Base-by-base conservation (phyloP, 1,140 invertebrate genomes). In the Caenorhabditis remanei region DNA sequence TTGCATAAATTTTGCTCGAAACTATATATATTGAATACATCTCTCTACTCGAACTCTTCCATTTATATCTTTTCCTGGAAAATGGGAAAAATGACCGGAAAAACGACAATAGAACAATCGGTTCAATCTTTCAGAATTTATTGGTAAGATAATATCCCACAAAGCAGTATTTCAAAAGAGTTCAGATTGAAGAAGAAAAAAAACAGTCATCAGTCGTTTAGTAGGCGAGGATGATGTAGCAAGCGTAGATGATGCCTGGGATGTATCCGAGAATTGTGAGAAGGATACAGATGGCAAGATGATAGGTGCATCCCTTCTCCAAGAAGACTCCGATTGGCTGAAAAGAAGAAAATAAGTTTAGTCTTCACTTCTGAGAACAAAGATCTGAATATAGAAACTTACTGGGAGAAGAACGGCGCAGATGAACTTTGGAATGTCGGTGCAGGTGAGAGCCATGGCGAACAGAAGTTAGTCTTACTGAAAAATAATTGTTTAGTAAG, bases 261-360 rank as follows among this genome's bases (percentile, higher is more conserved):
- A 90, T 87, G 65, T 87, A 90, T 40, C 90, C 90, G 19, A 90
- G 90, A 13, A 90, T 24, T 7, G 90, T 91, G 48, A 90, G 84
- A 16, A 88, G 84, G 63, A 90, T 90, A 87, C 88, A 89, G 84
- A 90, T 91, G 24, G 87, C 58, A 14, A 90, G 84, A 53, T 91
- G 90, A 85, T 71, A 58, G 56, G 55, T 79, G 79, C 90, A 90
- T 48, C 90, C 90, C 46, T 87, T 87, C 79, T 90, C 89, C 14
- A 88, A 21, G 48, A 91, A 90, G 6, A 90, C 90, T 63, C 90
- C 90, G 19, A 90, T 46, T 48, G 90, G 90, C 75, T 90, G 90
- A 46, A 90, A 88, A 40, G n/a, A 0, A 1, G 4, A 58, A 6
- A 11, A 11, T 19, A 11, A 8, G 8, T 65, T 14, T 58, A 19